Conservation (phyloP, 2,888 invertebrate species). For the Rotaria magnacalcarata region DNA sequence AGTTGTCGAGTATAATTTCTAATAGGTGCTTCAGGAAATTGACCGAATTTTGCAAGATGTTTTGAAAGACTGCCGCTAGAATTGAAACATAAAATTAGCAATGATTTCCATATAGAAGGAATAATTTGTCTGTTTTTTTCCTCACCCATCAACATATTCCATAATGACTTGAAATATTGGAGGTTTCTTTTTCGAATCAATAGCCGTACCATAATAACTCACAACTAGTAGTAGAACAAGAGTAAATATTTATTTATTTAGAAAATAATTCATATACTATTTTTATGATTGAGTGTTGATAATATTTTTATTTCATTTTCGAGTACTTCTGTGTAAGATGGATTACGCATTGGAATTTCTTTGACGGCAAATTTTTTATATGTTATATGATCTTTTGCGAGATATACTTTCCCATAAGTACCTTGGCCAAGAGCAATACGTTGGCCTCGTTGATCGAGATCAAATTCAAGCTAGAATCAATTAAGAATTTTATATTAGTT, state of each 20-base stretch:
- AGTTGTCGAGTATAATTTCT: constrained; percentile 24
- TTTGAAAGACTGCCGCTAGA: background rate
- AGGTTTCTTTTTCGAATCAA: background rate
- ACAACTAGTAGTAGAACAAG: background rate
- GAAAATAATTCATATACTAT: background rate
- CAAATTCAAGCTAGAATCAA: background rate
- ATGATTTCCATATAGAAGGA: too few species aligned
- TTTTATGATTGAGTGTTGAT: background rate
- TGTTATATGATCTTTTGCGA: background rate
- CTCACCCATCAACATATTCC: constrained; percentile 36
- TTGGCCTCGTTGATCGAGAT: background rate
- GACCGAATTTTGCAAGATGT: background rate
- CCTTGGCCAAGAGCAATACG: background rate
- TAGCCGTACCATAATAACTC: background rate
- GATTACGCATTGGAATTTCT: constrained; percentile 21
- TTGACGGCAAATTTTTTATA: background rate
- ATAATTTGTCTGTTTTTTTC: too few species aligned
- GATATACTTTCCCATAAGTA: constrained; percentile 5
- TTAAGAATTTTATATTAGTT: background rate
- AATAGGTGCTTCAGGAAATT: constrained; percentile 18
- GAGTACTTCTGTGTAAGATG: background rate
- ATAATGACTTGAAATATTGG: constrained; percentile 17
- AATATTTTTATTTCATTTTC: constrained; percentile 36
- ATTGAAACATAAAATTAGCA: background rate
- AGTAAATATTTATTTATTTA: background rate